These are phyloP conservation scores for Platypus cylindrus DNA, from an alignment of 2,888 invertebrate species.

Conservation along the genomic window DNA sequence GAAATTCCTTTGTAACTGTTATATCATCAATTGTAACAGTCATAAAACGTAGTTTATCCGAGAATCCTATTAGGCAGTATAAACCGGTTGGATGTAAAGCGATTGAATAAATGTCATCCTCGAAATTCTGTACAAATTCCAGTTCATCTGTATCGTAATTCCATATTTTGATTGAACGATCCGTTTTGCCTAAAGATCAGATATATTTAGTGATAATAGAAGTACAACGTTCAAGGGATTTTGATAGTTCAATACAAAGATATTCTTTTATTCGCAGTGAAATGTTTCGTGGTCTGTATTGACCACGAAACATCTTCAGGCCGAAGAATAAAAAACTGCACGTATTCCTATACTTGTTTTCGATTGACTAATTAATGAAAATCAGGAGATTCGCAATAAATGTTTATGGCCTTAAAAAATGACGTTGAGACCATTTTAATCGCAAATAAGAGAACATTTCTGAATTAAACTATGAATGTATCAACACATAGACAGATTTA, in stretches of 20 bases:
- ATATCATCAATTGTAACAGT: constrained; percentile 82
- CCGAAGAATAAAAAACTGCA: too few species aligned
- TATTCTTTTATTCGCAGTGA: too few species aligned
- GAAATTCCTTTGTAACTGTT: constrained; percentile 47
- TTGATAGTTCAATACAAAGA: too few species aligned
- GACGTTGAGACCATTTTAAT: neutral
- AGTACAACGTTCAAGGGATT: too few species aligned
- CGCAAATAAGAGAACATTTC: neutral
- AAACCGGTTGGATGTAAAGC: constrained; percentile 60
- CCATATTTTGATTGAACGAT: constrained; percentile 82
- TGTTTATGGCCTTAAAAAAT: too few species aligned
- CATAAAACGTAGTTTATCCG: constrained; percentile 79
- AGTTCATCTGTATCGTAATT: constrained; percentile 76
- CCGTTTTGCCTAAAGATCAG: constrained; percentile 48
- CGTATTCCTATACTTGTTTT: too few species aligned
- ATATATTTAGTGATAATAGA: too few species aligned
- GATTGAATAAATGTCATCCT: constrained; percentile 68
- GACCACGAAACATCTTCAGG: too few species aligned
- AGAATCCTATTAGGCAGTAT: constrained; percentile 79
- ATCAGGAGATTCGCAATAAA: too few species aligned
- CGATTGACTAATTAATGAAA: too few species aligned
- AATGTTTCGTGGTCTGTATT: too few species aligned
- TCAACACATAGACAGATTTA: neutral
- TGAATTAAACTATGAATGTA: neutral
- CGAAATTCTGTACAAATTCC: constrained; percentile 51